These are phyloP conservation scores for Dryomyza anilis DNA, from an alignment of 2,888 invertebrate genomes.

Conservation along the genomic window DNA sequence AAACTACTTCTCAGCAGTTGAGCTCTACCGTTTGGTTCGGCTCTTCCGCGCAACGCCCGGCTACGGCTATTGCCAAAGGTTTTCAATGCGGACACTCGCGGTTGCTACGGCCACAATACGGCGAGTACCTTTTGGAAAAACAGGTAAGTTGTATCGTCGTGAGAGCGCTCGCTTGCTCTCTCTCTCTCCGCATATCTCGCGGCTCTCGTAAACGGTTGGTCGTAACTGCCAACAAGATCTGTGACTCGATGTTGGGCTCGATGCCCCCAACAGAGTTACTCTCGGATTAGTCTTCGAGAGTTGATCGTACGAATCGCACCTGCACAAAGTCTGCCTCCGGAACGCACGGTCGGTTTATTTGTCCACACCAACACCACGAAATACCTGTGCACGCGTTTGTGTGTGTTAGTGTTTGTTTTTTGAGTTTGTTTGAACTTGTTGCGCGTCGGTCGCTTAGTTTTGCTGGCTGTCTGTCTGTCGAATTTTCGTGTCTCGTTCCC, in stretches of 20 bases:
- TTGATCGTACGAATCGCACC: conserved; percentile 60
- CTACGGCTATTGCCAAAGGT: not conserved
- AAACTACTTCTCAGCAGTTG: not conserved
- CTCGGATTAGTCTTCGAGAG: conserved; percentile 59
- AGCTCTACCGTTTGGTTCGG: not conserved
- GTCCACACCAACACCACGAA: conserved; percentile 20
- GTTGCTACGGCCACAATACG: not conserved
- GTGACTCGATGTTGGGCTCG: conserved; percentile 33
- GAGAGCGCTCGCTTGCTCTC: conserved; percentile 23
- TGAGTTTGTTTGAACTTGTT: conserved; percentile 29
- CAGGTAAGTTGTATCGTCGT: conserved; percentile 11
- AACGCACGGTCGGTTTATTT: conserved; percentile 28
- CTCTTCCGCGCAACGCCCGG: not conserved
- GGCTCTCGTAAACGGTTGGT: conserved; percentile 3
- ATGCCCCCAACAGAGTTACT: conserved; percentile 50
- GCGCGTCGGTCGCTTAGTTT: conserved; percentile 24
- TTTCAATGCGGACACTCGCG: not conserved
- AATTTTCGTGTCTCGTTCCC: conserved; percentile 40
- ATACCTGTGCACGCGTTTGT: conserved; percentile 5
- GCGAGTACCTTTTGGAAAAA: conserved; percentile 2
- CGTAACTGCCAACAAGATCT: conserved; percentile 7
- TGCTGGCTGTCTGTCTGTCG: too few relatives aligned
- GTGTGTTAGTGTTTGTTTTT: conserved; percentile 18
- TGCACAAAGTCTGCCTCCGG: conserved; percentile 43
- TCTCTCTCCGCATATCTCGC: conserved; percentile 29